Evolutionary conservation across 2,888 invertebrate species (phyloP), one percentile per base, ranked within the genome.

Genomic region (Muschampia plurimacula): DNA sequence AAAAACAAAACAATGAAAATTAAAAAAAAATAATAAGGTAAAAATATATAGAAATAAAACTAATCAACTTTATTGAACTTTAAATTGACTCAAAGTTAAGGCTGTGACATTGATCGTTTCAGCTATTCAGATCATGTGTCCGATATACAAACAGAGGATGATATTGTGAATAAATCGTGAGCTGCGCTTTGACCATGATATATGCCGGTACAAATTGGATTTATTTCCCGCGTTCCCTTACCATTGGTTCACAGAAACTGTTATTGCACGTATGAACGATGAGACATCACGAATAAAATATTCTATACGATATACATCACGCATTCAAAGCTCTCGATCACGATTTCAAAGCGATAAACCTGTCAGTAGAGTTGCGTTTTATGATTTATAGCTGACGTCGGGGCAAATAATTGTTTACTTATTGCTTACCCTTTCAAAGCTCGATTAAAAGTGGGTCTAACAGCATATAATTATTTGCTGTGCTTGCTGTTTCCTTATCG

Each of bases 151-250:
- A 67, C 72, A 72, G 39, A 63, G 72, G 67, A 63, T 72, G 67
- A 63, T 86, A 87, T 88, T 86, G 86, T 89, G 85, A 88, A 92
- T 91, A 92, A 92, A 93, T 92, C 87, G 88, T 85, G 85, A 84
- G 81, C 83, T 84, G 81, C 81, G 84, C 82, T 85, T 87, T 88
- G 91, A 88, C 90, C 92, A 90, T 90, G 92, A 93, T 92, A 88
- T 90, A 93, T 87, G 86, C 82, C 87, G 87, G 89, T 88, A 89
- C 90, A 92, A 92, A 93, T 93, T 92, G 91, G 92, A 92, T 93
- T 92, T 92, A 92, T 91, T 88, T 85, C 84, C 82, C 89, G 88
- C 84, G 88, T 87, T 88, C 87, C 87, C 85, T 87, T 86, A 85
- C 84, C 85, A 88, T 88, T 87, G 87, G 87, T 83, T 86, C 86